Conservation (phyloP, 1,140 invertebrate genomes). For the Manduca sexta region DNA sequence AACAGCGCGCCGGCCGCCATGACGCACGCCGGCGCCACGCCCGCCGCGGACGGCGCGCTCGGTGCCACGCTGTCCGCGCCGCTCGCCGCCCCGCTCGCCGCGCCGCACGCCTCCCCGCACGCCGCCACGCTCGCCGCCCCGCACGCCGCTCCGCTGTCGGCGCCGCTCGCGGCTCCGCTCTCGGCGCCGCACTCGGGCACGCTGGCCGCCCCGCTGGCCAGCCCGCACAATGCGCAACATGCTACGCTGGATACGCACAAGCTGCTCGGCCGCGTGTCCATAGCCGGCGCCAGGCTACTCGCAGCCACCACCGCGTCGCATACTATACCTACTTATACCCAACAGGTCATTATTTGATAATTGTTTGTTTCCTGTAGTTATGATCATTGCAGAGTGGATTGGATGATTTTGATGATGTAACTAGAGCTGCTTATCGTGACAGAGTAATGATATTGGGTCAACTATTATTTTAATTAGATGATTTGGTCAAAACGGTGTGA, state of each 20-base stretch:
- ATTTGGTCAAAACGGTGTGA: too few relatives aligned
- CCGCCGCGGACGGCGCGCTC: conserved; percentile 12
- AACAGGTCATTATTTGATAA: conserved; percentile 30
- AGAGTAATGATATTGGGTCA: too few relatives aligned
- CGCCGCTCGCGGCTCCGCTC: conserved; percentile 69
- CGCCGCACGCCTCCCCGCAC: conserved; percentile 38
- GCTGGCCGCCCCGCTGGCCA: conserved; percentile 76
- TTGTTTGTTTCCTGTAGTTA: not conserved
- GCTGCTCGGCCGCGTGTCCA: conserved; percentile 45
- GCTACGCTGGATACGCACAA: conserved; percentile 42
- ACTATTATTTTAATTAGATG: too few relatives aligned
- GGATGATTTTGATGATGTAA: too few relatives aligned
- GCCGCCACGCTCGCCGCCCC: conserved; percentile 49
- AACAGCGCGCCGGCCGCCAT: conserved; percentile 82
- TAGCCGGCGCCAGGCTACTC: conserved; percentile 48
- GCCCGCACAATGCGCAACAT: conserved; percentile 69
- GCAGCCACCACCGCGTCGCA: conserved; percentile 43
- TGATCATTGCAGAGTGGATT: too few relatives aligned
- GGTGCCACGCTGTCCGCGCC: conserved; percentile 75
- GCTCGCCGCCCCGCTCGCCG: conserved; percentile 75
- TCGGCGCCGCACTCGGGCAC: conserved; percentile 73
- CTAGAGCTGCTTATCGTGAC: too few relatives aligned
- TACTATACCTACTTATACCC: conserved; percentile 49
- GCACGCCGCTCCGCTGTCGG: conserved; percentile 49
- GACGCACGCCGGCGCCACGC: conserved; percentile 67